A percentile compares a stretch with the other conserved stretches of the same genome.
phyloP scores from a whole-genome alignment of 2,797 vertebrate genomes.

The Leptoclinus maculatus region DNA sequence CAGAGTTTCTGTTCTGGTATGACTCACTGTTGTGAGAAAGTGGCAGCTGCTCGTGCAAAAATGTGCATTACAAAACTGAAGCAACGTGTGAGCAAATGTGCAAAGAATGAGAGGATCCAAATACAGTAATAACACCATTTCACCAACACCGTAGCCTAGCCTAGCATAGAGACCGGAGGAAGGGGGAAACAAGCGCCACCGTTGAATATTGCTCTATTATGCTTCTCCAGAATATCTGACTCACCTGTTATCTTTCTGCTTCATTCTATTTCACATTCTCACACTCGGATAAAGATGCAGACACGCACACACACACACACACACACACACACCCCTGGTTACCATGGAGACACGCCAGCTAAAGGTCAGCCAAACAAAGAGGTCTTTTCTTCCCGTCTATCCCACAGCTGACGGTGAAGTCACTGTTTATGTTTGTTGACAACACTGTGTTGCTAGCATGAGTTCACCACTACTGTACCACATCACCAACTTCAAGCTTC shows the following conservation, averaged over 20 bases:
- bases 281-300: slow-evolving; percentile 38
- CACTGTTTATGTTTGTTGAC: slow-evolving; percentile 65
- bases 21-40: slow-evolving; percentile 9
- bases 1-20: slow-evolving; percentile 2
- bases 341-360: slow-evolving; percentile 53
- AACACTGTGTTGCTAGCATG: slow-evolving; percentile 37
- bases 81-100: neutral
- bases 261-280: slow-evolving; percentile 24
- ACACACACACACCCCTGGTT: slow-evolving; percentile 43
- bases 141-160: neutral
- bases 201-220: neutral
- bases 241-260: slow-evolving; percentile 7
- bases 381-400: slow-evolving; percentile 56
- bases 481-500: slow-evolving; percentile 18
- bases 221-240: slow-evolving; percentile 6
- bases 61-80: neutral
- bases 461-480: slow-evolving; percentile 10
- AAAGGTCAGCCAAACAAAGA: slow-evolving; percentile 73
- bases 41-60: slow-evolving; percentile 5
- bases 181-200: neutral
- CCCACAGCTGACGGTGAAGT: slow-evolving; percentile 57
- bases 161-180: neutral
- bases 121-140: neutral
- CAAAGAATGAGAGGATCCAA: neutral
- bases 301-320: slow-evolving; percentile 35